phyloP scores from a whole-genome alignment of 2,888 invertebrate species.

The Apotomis capreana region DNA sequence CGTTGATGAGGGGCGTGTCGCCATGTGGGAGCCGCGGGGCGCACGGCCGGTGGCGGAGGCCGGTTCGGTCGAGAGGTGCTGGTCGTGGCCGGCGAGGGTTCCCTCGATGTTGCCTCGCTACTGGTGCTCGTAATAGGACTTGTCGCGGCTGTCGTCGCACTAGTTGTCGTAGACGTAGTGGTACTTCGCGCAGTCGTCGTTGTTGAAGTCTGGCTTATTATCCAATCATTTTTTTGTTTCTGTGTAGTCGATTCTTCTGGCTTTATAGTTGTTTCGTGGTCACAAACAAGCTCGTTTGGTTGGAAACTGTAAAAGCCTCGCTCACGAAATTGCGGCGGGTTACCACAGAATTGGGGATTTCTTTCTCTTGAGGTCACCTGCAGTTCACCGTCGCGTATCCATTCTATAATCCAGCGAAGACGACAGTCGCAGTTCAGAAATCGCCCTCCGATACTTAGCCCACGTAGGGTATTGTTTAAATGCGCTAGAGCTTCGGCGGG shows the following conservation, averaged over 20 bases:
- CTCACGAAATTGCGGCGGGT: slow-evolving; percentile 90
- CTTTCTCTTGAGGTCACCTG: slow-evolving; percentile 96
- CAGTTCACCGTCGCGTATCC: slow-evolving; percentile 93
- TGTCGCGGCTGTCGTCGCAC: slow-evolving; percentile 54
- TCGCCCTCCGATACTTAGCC: slow-evolving; percentile 93
- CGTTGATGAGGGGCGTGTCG: slow-evolving; percentile 83
- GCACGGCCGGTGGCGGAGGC: slow-evolving; percentile 63
- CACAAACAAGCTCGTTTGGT: slow-evolving; percentile 88
- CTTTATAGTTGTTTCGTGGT: slow-evolving; percentile 67
- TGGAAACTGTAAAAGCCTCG: slow-evolving; percentile 94
- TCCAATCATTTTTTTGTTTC: slow-evolving; percentile 55
- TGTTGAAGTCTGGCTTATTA: slow-evolving; percentile 49
- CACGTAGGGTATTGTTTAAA: slow-evolving; percentile 91
- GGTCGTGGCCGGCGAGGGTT: slow-evolving; percentile 52
- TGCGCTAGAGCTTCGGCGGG: slow-evolving; percentile 90
- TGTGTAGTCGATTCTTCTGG: slow-evolving; percentile 58
- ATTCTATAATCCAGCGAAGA: slow-evolving; percentile 94
- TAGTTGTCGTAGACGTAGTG: slow-evolving; percentile 54
- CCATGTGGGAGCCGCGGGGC: slow-evolving; percentile 75
- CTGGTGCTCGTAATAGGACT: slow-evolving; percentile 53
- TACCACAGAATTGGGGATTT: slow-evolving; percentile 96
- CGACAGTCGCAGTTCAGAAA: slow-evolving; percentile 95
- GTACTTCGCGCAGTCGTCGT: slow-evolving; percentile 49
- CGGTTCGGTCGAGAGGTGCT: slow-evolving; percentile 65
- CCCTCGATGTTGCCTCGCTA: slow-evolving; percentile 49